Base-by-base conservation (phyloP, 2,113 vertebrate genomes). In the Orcinus orca region DNA sequence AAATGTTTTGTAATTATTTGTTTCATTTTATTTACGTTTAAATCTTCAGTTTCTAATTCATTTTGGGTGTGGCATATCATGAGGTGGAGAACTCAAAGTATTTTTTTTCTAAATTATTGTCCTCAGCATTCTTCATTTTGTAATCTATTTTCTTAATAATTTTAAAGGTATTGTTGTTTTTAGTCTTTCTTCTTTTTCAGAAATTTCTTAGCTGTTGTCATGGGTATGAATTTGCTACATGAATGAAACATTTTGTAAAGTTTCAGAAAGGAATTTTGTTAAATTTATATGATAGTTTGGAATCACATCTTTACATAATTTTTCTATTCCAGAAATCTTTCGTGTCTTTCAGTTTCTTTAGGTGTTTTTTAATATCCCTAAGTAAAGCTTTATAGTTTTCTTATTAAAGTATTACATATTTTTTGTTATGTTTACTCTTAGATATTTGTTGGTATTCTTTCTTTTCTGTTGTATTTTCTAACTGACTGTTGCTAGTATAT, bases 271-370 rank as follows among this genome's bases (percentile, higher is more conserved):
- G 44, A 68, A 62, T 79, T 90, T 62, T 6, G 33, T 84, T 82
- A 87, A 81, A 67, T 73, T 73, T 82, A 41, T 20, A 11, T 68
- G 85, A 74, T 71, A 84, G 68, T 80, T 88, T 68, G 21, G 60
- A 96, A 68, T 93, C 53, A 53, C 31, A 50, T 84, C 41, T 84
- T 96, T 77, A 93, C 4, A 62, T 77, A 93, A n/a, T 81, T 55
- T 95, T 71, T 87, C 31, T 25, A 60, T 25, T 77, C 9, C 53
- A 70, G 23, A 86, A 84, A 79, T 44, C 36, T 91, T 62, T 85
- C 3, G 33, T 62, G 17, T 44, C 14, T 47, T 79, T 89, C 33
- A 74, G 20, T 76, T 77, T 92, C 44, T 55, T 86, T 70, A 77
- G 83, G 12, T 63, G 5, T 77, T 70, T 47, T 85, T 70, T 50